Evolutionary conservation across 2,797 vertebrate species (phyloP).

Genomic region (Melopsittacus undulatus): DNA sequence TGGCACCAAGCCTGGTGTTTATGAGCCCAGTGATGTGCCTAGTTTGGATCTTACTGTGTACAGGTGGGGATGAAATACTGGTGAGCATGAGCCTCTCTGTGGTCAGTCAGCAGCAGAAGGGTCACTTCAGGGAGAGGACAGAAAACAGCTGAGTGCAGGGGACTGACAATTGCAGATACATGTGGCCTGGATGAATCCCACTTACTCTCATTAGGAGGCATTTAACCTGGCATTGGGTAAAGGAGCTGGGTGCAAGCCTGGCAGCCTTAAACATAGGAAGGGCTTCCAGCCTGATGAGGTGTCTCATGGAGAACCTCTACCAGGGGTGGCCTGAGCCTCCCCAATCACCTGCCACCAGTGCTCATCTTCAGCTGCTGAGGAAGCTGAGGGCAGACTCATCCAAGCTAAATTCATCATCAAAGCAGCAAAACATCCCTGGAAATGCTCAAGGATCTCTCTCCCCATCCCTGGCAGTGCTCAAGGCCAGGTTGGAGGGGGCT

Average conservation of each 20-base stretch:
- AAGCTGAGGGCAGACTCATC: not conserved
- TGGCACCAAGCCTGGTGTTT: not conserved
- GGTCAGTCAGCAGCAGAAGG: not conserved
- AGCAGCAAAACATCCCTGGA: not conserved
- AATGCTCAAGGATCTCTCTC: too few species aligned
- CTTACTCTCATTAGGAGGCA: not conserved
- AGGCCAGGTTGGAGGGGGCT: too few species aligned
- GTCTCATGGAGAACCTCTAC: not conserved
- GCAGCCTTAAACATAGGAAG: not conserved
- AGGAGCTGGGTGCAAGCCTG: not conserved
- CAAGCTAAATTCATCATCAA: not conserved
- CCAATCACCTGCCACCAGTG: too few species aligned
- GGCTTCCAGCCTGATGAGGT: not conserved
- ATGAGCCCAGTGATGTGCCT: not conserved
- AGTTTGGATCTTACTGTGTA: not conserved
- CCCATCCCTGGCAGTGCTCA: too few species aligned
- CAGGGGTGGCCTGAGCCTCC: not conserved
- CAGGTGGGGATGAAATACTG: not conserved
- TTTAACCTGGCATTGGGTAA: not conserved
- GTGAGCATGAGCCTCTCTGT: not conserved
- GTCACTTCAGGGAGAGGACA: too few species aligned
- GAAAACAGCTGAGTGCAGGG: not conserved
- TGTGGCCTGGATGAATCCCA: accelerated
- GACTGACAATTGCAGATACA: accelerated
- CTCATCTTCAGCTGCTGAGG: not conserved